These are phyloP conservation scores for Xylota segnis DNA, from an alignment of 2,888 invertebrate genomes.

Conservation along the genomic window DNA sequence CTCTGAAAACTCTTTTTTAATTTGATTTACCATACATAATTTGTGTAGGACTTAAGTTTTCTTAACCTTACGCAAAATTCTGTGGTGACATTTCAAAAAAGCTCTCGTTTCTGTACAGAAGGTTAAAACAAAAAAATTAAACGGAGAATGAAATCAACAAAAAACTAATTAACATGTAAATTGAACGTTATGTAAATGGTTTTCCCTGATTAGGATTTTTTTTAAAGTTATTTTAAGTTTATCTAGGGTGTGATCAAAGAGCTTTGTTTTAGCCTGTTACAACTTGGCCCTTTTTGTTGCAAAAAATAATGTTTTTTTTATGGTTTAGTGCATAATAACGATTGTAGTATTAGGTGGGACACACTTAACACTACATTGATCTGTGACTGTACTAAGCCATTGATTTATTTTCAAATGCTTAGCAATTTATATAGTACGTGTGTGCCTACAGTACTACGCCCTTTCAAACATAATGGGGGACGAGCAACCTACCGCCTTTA, in stretches of 20 bases:
- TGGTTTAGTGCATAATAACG: too few relatives aligned
- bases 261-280: background rate
- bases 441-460: too few relatives aligned
- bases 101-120: constrained; percentile 70
- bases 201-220: background rate
- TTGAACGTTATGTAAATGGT: constrained; percentile 1
- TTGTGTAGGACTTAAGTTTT: constrained; percentile 25
- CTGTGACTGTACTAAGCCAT: too few relatives aligned
- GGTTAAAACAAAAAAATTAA: constrained; percentile 10
- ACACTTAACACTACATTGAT: too few relatives aligned
- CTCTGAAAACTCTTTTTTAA: constrained; percentile 22
- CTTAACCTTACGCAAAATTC: constrained; percentile 13
- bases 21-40: constrained; percentile 10
- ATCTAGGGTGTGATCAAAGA: constrained; percentile 18
- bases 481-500: too few relatives aligned
- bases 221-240: constrained; percentile 2
- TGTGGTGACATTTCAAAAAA: constrained; percentile 38
- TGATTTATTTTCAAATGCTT: too few relatives aligned
- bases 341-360: too few relatives aligned
- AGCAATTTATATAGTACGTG: too few relatives aligned
- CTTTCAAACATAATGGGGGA: too few relatives aligned
- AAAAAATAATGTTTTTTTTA: too few relatives aligned
- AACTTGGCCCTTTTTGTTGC: too few relatives aligned
- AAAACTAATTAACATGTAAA: background rate
- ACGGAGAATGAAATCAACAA: constrained; percentile 2